Evolutionary conservation across 2,113 vertebrate genomes (phyloP).

Genomic region (Rousettus leschenaultii): DNA sequence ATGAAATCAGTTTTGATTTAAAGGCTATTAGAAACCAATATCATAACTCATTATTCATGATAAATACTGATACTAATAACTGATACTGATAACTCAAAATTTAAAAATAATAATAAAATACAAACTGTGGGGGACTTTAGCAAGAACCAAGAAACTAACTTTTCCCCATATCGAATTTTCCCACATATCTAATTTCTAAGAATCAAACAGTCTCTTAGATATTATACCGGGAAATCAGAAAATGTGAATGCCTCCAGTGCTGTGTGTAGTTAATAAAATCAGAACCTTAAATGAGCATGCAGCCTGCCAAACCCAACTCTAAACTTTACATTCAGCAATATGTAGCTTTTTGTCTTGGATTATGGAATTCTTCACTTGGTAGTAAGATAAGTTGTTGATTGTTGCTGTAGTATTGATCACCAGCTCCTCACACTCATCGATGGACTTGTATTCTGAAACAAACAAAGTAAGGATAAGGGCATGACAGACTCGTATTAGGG

Average conservation of each 20-base stretch:
- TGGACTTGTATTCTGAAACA: conserved; percentile 86
- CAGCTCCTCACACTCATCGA: conserved; percentile 90
- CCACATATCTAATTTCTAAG: not conserved
- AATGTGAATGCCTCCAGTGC: not conserved
- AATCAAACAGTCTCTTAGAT: not conserved
- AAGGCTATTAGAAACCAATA: not conserved
- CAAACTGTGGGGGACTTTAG: not conserved
- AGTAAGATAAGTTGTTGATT: conserved; percentile 96
- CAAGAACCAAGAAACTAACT: not conserved
- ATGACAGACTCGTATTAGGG: not conserved
- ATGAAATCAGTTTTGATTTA: conserved; percentile 24
- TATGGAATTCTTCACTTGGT: conserved; percentile 84
- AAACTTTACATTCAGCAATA: conserved; percentile 89
- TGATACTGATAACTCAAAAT: not conserved
- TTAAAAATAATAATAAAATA: not conserved
- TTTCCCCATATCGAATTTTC: not conserved
- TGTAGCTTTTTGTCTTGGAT: conserved; percentile 82
- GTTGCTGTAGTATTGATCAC: conserved; percentile 88
- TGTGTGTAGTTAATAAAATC: not conserved
- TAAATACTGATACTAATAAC: not conserved
- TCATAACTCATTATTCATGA: not conserved
- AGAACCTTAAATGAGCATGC: not conserved
- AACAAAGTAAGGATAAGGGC: not conserved
- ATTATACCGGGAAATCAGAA: not conserved
- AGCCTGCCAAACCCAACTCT: not conserved